Percentiles rank a stretch among this genome's conserved stretches.
Evolutionary conservation across 1,140 invertebrate species (phyloP).

Genomic region (Caenorhabditis inopinata): DNA sequence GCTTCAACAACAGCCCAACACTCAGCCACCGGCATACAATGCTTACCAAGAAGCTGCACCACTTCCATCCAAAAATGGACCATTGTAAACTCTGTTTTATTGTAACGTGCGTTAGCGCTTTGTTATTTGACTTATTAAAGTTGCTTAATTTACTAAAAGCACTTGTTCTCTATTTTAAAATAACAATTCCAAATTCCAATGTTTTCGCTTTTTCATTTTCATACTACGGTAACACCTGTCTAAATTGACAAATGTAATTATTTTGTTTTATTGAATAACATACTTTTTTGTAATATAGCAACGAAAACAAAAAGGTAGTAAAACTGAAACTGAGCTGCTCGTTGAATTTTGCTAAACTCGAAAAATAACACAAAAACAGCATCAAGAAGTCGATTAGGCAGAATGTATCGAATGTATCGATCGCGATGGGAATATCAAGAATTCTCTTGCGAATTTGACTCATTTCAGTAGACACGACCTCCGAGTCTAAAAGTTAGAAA

Average conservation of each 20-base stretch:
- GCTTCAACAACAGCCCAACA: neutral
- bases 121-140: no score
- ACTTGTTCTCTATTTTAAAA: no score
- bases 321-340: constrained; percentile 15
- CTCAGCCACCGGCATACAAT: constrained; percentile 17
- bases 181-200: no score
- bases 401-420: constrained; percentile 4
- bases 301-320: neutral
- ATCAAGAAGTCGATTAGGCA: constrained; percentile 11
- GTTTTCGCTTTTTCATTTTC: neutral
- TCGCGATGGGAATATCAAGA: neutral
- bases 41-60: constrained; percentile 15
- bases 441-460: neutral
- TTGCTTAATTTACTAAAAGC: no score
- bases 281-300: neutral
- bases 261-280: neutral
- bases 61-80: constrained; percentile 23
- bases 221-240: neutral
- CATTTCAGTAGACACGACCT: neutral
- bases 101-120: no score
- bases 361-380: neutral
- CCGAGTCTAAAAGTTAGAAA: neutral
- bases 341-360: neutral
- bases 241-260: constrained; percentile 11
- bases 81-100: neutral